phyloP scores from a whole-genome alignment of 2,888 invertebrate species.

The Scotopteryx bipunctaria region DNA sequence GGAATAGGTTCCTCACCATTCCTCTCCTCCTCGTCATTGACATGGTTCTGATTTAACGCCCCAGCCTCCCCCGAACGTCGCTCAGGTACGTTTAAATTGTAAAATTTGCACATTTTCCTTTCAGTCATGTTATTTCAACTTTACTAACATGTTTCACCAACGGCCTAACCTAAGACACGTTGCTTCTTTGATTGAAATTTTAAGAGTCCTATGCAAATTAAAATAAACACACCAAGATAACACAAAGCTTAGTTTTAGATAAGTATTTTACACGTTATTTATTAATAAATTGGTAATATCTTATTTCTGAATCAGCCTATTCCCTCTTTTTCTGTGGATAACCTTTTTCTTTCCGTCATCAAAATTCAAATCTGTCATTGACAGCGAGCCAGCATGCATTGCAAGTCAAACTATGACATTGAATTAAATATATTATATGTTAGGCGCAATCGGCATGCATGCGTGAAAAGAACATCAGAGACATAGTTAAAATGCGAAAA shows the following conservation, averaged over 20 bases:
- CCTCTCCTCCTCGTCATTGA: slow-evolving; percentile 69
- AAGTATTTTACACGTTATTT: slow-evolving; percentile 50
- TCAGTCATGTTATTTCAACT: slow-evolving; percentile 81
- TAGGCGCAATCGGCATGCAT: no score
- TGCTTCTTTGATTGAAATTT: slow-evolving; percentile 60
- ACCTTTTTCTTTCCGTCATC: slow-evolving; percentile 83
- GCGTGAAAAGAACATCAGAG: neutral
- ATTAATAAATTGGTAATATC: slow-evolving; percentile 49
- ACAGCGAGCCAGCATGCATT: slow-evolving; percentile 52
- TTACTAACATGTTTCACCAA: slow-evolving; percentile 80
- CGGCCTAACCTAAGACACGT: slow-evolving; percentile 83
- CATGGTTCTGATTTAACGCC: slow-evolving; percentile 59
- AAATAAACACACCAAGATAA: slow-evolving; percentile 50
- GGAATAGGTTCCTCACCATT: slow-evolving; percentile 63
- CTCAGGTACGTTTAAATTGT: slow-evolving; percentile 82
- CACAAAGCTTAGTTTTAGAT: slow-evolving; percentile 51
- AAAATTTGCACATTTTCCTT: slow-evolving; percentile 83
- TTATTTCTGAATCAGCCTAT: slow-evolving; percentile 64
- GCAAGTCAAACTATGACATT: slow-evolving; percentile 11
- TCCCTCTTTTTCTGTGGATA: slow-evolving; percentile 78
- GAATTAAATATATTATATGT: neutral
- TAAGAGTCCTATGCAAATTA: slow-evolving; percentile 55
- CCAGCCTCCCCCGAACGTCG: slow-evolving; percentile 73
- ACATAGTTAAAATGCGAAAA: no score
- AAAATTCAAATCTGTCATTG: slow-evolving; percentile 80